Evolutionary conservation across 2,888 invertebrate genomes (phyloP).

Genomic region (Hydrotaea cyrtoneurina): DNA sequence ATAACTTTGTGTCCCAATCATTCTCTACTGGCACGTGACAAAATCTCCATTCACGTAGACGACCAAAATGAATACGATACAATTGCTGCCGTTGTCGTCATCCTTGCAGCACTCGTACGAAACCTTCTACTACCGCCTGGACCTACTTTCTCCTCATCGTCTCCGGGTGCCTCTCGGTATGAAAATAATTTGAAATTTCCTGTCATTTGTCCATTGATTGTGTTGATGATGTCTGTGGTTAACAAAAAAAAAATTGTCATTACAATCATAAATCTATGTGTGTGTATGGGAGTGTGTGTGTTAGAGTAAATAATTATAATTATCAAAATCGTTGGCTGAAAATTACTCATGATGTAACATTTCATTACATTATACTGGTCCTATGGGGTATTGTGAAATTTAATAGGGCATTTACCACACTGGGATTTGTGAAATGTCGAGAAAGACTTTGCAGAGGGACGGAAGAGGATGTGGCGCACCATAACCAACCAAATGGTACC

Average conservation of each 20-base stretch:
- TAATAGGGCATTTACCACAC: not conserved
- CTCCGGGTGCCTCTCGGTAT: not conserved
- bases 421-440: too few relatives aligned
- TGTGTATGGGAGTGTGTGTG: not conserved
- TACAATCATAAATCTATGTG: not conserved
- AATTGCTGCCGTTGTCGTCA: not conserved
- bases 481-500: too few relatives aligned
- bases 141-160: not conserved
- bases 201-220: slow-evolving; percentile 26
- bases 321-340: not conserved
- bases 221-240: slow-evolving; percentile 9
- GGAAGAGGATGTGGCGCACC: too few relatives aligned
- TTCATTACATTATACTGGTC: not conserved
- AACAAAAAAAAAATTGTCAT: not conserved
- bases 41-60: slow-evolving; percentile 15
- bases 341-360: not conserved
- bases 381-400: not conserved
- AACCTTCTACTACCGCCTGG: too few relatives aligned
- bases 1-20: not conserved
- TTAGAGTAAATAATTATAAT: slow-evolving; percentile 3
- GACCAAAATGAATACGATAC: not conserved
- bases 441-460: too few relatives aligned
- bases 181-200: slow-evolving; percentile 22
- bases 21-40: not conserved
- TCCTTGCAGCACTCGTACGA: not conserved